phyloP scores from a whole-genome alignment of 2,888 invertebrate species.

The Brachyopa scutellaris region DNA sequence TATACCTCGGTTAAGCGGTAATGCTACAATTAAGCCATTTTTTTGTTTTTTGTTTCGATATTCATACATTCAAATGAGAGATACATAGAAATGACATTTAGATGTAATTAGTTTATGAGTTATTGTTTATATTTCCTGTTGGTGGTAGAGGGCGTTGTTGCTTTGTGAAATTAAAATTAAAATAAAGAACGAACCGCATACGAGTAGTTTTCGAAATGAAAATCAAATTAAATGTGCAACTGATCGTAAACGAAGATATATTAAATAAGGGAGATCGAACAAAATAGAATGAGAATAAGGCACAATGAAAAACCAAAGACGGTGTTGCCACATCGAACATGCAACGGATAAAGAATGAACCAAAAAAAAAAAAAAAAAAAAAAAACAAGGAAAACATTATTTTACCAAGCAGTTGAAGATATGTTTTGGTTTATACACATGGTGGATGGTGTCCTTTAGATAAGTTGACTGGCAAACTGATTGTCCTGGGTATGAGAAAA shows the following conservation, averaged over 20 bases:
- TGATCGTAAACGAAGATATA: conserved; percentile 16
- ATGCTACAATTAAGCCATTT: conserved; percentile 79
- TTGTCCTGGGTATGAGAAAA: too few relatives aligned
- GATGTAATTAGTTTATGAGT: conserved; percentile 67
- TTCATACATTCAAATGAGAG: conserved; percentile 71
- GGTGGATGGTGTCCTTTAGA: too few relatives aligned
- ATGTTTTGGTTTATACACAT: too few relatives aligned
- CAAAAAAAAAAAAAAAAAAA: conserved; percentile 12
- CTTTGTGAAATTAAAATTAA: conserved; percentile 41
- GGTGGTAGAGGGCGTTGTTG: conserved; percentile 19
- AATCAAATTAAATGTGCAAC: conserved; percentile 39
- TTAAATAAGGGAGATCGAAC: conserved; percentile 4
- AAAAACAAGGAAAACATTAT: background rate
- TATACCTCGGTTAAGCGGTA: conserved; percentile 82
- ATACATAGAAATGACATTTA: conserved; percentile 73
- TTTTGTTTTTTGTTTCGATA: conserved; percentile 74
- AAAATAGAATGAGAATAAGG: conserved; percentile 27
- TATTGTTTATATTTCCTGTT: conserved; percentile 52
- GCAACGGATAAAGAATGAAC: conserved; percentile 35
- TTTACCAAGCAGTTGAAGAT: conserved; percentile 27
- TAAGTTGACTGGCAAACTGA: too few relatives aligned
- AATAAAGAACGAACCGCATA: conserved; percentile 31
- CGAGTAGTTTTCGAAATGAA: conserved; percentile 21
- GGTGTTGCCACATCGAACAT: conserved; percentile 57
- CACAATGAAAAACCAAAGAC: conserved; percentile 35